Conservation (phyloP, 2,797 vertebrate species). For the Periparus ater region DNA sequence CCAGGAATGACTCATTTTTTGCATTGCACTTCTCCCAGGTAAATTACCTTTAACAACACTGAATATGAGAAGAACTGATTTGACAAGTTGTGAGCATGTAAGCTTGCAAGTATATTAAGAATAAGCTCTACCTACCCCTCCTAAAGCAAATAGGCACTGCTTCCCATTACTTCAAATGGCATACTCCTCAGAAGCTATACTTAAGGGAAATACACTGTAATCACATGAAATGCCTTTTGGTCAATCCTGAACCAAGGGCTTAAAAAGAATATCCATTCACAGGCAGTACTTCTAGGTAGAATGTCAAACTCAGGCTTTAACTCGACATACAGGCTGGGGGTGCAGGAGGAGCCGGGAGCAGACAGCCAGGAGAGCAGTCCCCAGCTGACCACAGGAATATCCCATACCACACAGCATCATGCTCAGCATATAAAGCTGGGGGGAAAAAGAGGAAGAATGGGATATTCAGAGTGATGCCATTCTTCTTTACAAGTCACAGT, state of each 20-base stretch:
- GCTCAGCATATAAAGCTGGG: background rate
- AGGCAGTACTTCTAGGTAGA: background rate
- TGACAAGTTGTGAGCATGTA: background rate
- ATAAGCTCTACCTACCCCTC: background rate
- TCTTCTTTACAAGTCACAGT: background rate
- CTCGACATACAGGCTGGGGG: background rate
- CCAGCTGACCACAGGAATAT: background rate
- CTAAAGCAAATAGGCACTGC: background rate
- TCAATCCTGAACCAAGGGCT: background rate
- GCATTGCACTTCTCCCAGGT: background rate
- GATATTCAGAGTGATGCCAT: background rate
- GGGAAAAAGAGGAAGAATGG: background rate
- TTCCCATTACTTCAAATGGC: background rate
- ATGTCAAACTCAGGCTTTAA: background rate
- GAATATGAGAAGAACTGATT: slow-evolving; percentile 1
- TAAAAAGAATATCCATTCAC: background rate
- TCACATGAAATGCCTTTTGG: background rate
- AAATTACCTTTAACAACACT: slow-evolving; percentile 26
- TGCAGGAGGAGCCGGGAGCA: background rate
- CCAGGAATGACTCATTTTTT: background rate
- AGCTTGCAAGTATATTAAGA: background rate
- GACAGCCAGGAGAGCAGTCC: background rate
- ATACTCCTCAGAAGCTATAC: background rate
- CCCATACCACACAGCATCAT: accelerated
- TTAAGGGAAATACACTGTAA: background rate